Percentiles rank a stretch among this genome's conserved stretches.
Conservation (phyloP, 2,113 vertebrate genomes). For the Donacobius atricapilla region DNA sequence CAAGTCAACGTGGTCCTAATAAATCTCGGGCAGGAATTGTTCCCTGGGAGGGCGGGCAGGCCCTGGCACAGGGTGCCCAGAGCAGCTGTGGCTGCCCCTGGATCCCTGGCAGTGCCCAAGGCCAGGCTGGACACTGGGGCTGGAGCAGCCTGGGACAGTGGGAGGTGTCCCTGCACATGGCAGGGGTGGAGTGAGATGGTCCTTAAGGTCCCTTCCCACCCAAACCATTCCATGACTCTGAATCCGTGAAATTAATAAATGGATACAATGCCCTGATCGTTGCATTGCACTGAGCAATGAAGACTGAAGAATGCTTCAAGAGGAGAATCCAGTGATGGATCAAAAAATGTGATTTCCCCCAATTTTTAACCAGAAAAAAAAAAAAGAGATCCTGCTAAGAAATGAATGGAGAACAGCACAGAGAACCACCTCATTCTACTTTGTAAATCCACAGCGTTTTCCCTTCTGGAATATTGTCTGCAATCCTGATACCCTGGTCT, state of each 20-base stretch:
- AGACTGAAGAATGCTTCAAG: not conserved
- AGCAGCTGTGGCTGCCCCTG: not conserved
- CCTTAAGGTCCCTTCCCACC: accelerated
- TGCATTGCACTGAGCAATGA: not conserved
- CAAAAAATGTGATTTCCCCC: not conserved
- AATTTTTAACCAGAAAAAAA: not conserved
- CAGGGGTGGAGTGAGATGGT: not conserved
- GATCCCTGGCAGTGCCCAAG: not conserved
- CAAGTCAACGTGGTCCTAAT: not conserved
- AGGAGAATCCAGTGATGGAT: not conserved
- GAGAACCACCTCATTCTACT: not conserved
- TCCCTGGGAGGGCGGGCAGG: not conserved
- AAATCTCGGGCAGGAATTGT: not conserved
- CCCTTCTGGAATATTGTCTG: not conserved
- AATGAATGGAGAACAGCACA: not conserved
- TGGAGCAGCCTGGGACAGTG: not conserved
- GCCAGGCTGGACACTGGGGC: not conserved
- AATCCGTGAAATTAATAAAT: not conserved
- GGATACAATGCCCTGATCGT: not conserved
- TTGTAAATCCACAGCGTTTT: not conserved
- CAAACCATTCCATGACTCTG: not conserved
- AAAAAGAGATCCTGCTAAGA: not conserved
- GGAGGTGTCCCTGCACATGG: not conserved
- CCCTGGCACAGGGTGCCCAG: not conserved
- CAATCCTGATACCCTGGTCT: not conserved